Evolutionary conservation across 1,140 invertebrate species (phyloP).

Genomic region (Drosophila arizonae): DNA sequence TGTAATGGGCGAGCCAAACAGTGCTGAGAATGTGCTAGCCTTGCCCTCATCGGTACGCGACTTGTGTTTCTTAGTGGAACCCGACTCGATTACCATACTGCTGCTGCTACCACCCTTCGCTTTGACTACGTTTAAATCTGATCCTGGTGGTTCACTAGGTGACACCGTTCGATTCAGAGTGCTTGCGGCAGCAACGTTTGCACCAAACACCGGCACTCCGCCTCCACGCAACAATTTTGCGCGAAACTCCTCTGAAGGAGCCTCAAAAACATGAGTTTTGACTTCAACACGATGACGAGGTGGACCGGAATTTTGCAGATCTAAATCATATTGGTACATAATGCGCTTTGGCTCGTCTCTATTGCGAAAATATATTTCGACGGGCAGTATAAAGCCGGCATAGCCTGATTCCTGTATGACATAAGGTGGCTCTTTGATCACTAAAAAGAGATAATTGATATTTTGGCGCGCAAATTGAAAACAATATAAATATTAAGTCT

Average conservation of each 20-base stretch:
- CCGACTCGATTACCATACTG: conserved; percentile 23
- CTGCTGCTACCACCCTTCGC: conserved; percentile 86
- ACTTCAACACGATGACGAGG: conserved; percentile 89
- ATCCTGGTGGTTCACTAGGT: conserved; percentile 37
- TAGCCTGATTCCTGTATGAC: conserved; percentile 95
- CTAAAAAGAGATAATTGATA: conserved; percentile 84
- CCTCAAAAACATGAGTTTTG: conserved; percentile 83
- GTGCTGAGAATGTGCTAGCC: conserved; percentile 87
- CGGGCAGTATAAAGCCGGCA: conserved; percentile 94
- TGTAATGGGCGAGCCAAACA: conserved; percentile 91
- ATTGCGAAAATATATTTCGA: conserved; percentile 95
- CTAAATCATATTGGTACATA: conserved; percentile 93
- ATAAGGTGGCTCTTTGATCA: conserved; percentile 96
- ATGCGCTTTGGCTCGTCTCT: conserved; percentile 96
- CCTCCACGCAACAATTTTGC: conserved; percentile 94
- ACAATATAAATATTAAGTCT: conserved; percentile 25
- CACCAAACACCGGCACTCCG: conserved; percentile 84
- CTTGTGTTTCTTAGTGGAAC: conserved; percentile 86
- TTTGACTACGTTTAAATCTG: conserved; percentile 84
- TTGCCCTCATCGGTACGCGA: conserved; percentile 84
- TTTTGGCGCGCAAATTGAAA: conserved; percentile 35
- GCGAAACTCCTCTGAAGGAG: conserved; percentile 94
- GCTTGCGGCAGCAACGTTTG: conserved; percentile 38
- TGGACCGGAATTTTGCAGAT: conserved; percentile 89
- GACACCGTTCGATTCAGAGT: conserved; percentile 54